These are phyloP conservation scores for Nannoperca australis DNA, from an alignment of 2,797 vertebrate species.

Conservation along the genomic window DNA sequence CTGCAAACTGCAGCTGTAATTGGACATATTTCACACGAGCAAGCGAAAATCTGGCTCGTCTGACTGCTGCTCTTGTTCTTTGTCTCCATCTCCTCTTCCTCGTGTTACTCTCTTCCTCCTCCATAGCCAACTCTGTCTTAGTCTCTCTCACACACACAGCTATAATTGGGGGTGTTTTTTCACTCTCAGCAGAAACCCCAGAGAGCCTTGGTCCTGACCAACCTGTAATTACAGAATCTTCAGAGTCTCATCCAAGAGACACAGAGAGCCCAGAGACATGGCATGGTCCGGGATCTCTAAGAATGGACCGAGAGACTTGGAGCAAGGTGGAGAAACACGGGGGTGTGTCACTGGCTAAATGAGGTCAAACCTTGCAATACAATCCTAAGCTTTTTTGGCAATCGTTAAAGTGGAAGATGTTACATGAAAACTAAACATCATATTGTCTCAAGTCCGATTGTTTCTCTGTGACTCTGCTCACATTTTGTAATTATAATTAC, in stretches of 20 bases:
- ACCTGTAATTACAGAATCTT: slow-evolving; percentile 88
- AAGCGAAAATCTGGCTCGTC: slow-evolving; percentile 66
- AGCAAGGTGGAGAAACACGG: slow-evolving; percentile 50
- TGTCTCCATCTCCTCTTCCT: slow-evolving; percentile 52
- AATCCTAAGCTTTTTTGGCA: slow-evolving; percentile 45
- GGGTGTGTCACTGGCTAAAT: slow-evolving; percentile 49
- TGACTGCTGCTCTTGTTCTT: slow-evolving; percentile 56
- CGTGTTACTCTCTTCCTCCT: slow-evolving; percentile 50
- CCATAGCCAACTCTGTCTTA: slow-evolving; percentile 43
- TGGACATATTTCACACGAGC: slow-evolving; percentile 80
- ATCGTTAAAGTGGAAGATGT: slow-evolving; percentile 29
- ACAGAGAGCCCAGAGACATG: slow-evolving; percentile 64
- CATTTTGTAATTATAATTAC: slow-evolving; percentile 50
- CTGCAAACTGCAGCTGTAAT: slow-evolving; percentile 81
- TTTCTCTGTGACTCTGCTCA: slow-evolving; percentile 31
- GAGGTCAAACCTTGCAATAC: slow-evolving; percentile 46
- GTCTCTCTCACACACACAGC: slow-evolving; percentile 62
- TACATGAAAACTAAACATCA: slow-evolving; percentile 52
- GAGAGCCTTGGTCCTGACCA: slow-evolving; percentile 81
- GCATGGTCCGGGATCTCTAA: slow-evolving; percentile 73
- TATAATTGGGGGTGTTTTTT: slow-evolving; percentile 82
- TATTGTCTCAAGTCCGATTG: slow-evolving; percentile 24
- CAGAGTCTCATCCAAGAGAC: slow-evolving; percentile 79
- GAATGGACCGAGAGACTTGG: slow-evolving; percentile 67
- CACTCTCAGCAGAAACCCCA: slow-evolving; percentile 80